These are phyloP conservation scores for Brachyrhaphis roseni DNA, from an alignment of 2,797 vertebrate genomes.

Conservation along the genomic window DNA sequence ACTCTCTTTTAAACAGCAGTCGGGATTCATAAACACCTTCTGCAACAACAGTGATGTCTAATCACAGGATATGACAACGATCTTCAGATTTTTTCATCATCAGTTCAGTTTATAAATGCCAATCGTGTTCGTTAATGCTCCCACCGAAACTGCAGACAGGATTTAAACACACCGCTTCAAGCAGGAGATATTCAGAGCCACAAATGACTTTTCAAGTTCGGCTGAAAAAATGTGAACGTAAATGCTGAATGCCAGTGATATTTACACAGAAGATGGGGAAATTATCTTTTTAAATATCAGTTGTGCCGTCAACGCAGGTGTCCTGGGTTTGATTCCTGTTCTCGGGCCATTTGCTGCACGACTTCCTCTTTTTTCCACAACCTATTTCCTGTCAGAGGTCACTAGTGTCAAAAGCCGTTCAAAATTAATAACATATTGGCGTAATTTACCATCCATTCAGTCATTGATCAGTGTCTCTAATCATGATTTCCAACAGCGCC, in stretches of 20 bases:
- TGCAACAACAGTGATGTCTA: not conserved
- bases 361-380: not conserved
- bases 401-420: not conserved
- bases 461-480: not conserved
- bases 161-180: not conserved
- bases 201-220: not conserved
- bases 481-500: not conserved
- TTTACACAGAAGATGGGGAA: not conserved
- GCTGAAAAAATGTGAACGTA: not conserved
- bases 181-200: not conserved
- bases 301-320: too few species aligned
- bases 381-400: not conserved
- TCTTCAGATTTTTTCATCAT: not conserved
- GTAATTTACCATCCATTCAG: not conserved
- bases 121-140: not conserved
- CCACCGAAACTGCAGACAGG: not conserved
- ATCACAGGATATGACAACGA: not conserved
- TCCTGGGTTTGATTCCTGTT: not conserved
- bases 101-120: not conserved
- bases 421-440: not conserved
- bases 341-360: not conserved
- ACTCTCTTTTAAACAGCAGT: not conserved
- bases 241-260: not conserved
- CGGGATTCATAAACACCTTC: not conserved
- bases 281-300: not conserved